Percentiles rank a stretch among this genome's conserved stretches.
phyloP scores from a whole-genome alignment of 2,113 vertebrate genomes.

The Eidolon helvum region DNA sequence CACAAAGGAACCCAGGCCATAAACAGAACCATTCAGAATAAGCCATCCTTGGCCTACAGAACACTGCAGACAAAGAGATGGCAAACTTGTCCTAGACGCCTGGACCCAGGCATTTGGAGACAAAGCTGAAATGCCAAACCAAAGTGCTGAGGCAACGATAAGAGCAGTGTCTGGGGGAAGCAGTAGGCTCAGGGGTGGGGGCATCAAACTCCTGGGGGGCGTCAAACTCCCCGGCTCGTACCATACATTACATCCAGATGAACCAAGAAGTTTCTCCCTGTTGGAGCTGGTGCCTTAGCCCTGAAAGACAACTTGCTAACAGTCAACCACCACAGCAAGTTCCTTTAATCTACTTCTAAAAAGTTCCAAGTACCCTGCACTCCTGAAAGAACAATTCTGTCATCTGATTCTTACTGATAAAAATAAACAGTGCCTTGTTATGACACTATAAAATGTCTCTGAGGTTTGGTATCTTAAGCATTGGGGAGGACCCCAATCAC shows the following conservation, averaged over 20 bases:
- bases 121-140: background rate
- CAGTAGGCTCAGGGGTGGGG: accelerated
- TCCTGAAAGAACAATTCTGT: background rate
- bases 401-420: background rate
- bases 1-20: background rate
- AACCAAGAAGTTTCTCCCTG: background rate
- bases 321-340: background rate
- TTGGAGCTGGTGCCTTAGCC: background rate
- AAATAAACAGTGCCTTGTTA: background rate
- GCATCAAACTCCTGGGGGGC: background rate
- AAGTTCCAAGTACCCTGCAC: background rate
- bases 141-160: too few relatives aligned
- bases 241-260: background rate
- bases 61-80: background rate
- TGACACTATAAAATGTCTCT: background rate
- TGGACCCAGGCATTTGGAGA: background rate
- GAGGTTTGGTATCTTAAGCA: background rate
- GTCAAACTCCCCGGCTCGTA: background rate
- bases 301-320: background rate
- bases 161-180: accelerated
- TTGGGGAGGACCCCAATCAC: background rate
- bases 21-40: background rate
- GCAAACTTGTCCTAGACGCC: background rate
- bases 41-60: background rate
- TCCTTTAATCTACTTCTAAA: background rate